Evolutionary conservation across 2,797 vertebrate genomes (phyloP).

Genomic region (Darevskia nairensis): DNA sequence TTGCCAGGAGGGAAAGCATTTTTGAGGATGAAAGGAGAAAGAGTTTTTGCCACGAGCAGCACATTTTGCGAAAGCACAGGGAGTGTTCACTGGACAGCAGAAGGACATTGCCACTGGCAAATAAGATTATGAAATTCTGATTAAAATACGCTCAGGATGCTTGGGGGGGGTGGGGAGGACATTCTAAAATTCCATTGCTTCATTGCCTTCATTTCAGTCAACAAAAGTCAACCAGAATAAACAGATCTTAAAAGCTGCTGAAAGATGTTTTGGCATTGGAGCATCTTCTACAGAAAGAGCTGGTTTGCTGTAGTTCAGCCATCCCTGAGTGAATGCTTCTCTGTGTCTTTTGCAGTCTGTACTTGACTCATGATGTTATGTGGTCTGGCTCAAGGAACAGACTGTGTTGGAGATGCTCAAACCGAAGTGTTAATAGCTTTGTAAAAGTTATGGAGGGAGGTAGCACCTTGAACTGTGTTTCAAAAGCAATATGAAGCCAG

Average conservation of each 20-base stretch:
- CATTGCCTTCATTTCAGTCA: neutral
- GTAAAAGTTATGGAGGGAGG: neutral
- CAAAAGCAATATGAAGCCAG: neutral
- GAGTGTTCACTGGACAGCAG: neutral
- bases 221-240: neutral
- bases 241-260: neutral
- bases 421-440: neutral
- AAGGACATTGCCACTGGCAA: neutral
- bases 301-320: neutral
- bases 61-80: neutral
- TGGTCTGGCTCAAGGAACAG: neutral
- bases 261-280: neutral
- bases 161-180: too few species aligned
- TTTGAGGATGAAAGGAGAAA: neutral
- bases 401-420: neutral
- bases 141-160: neutral
- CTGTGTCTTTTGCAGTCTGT: neutral
- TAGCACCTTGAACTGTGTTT: neutral
- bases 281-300: neutral
- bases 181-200: neutral
- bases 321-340: neutral
- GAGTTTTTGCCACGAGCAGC: neutral
- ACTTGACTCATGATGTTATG: neutral
- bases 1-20: neutral
- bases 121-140: neutral